These are phyloP conservation scores for Neotoxoptera formosana DNA, from an alignment of 1,140 invertebrate species.

Conservation along the genomic window DNA sequence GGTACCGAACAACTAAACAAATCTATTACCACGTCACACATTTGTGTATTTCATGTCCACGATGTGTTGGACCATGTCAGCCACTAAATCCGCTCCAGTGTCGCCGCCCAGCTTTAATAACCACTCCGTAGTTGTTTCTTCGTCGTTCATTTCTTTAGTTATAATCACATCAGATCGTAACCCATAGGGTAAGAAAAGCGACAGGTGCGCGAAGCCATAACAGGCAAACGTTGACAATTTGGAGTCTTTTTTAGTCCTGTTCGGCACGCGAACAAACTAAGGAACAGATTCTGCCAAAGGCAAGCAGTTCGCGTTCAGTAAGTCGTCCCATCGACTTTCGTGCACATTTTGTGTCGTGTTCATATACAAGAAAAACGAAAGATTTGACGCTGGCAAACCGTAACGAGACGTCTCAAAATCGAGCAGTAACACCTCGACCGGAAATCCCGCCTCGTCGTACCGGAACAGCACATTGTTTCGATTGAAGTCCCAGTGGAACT, in stretches of 20 bases:
- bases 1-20: too few species aligned
- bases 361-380: conserved; percentile 64
- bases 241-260: background rate
- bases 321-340: conserved; percentile 60
- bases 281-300: conserved; percentile 36
- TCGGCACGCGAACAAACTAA: background rate
- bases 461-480: conserved; percentile 63
- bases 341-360: conserved; percentile 61
- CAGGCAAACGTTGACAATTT: background rate
- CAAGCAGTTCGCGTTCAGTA: conserved; percentile 63
- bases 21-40: background rate
- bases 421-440: conserved; percentile 62
- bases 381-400: conserved; percentile 63
- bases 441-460: conserved; percentile 51
- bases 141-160: background rate
- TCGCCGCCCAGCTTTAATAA: conserved; percentile 63
- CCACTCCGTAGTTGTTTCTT: background rate
- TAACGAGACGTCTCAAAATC: conserved; percentile 64
- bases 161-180: background rate
- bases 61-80: conserved; percentile 61
- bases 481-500: conserved; percentile 65
- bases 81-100: conserved; percentile 64
- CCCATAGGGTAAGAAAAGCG: background rate
- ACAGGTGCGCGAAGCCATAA: background rate
- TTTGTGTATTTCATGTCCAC: background rate